A percentile compares a stretch with the other conserved stretches of the same genome.
Evolutionary conservation across 2,797 vertebrate genomes (phyloP).

Genomic region (Thamnophis elegans): DNA sequence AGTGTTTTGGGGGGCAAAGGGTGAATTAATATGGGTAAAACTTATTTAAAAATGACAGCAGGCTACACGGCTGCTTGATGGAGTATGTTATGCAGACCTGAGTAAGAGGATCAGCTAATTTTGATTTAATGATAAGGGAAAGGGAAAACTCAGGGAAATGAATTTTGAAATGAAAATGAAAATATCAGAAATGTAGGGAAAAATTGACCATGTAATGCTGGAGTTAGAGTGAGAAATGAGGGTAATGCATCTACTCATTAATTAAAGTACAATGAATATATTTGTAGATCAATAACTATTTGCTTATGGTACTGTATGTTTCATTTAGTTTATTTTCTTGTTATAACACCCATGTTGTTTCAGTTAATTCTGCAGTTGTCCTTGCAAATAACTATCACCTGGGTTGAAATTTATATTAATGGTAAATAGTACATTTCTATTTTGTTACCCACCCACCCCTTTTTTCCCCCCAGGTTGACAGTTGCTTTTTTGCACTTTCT

Average conservation of each 20-base stretch:
- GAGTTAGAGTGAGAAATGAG: neutral
- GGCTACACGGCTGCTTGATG: neutral
- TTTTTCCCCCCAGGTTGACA: constrained; percentile 85
- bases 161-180: neutral
- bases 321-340: neutral
- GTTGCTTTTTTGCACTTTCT: constrained; percentile 95
- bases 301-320: neutral
- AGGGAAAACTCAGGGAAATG: neutral
- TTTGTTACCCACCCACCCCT: constrained; percentile 54
- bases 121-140: neutral
- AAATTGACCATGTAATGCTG: neutral
- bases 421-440: constrained; percentile 53
- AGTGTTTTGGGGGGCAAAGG: neutral
- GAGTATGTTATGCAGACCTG: neutral
- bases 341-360: neutral
- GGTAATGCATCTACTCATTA: neutral
- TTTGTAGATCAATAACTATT: neutral
- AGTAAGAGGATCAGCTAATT: neutral
- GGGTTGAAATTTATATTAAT: constrained; percentile 47
- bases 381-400: no score
- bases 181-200: neutral
- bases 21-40: neutral
- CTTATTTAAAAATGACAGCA: neutral
- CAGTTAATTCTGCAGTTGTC: neutral
- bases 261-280: neutral